phyloP scores from a whole-genome alignment of 2,113 vertebrate species.

The Ammospiza nelsoni region DNA sequence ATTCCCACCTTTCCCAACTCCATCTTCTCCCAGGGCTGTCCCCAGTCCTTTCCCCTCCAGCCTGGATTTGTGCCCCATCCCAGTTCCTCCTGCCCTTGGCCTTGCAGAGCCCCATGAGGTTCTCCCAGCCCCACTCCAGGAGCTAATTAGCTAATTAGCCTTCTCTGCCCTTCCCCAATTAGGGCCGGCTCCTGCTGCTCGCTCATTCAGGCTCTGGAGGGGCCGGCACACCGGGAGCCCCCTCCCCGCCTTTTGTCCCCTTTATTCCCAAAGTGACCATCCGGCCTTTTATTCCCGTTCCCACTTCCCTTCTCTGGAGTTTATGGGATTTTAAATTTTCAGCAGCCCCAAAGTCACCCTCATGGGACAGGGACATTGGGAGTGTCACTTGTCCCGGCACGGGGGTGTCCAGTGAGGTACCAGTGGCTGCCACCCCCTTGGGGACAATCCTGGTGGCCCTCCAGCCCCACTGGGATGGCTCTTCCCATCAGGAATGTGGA shows the following conservation, averaged over 20 bases:
- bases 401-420: too few relatives aligned
- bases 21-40: accelerated
- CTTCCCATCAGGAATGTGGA: accelerated
- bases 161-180: background rate
- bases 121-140: background rate
- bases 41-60: background rate
- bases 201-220: background rate
- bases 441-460: background rate
- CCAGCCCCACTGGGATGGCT: accelerated
- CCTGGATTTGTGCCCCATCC: background rate
- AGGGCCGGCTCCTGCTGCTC: background rate
- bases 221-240: background rate
- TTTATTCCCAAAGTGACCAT: constrained; percentile 20
- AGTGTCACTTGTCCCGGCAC: accelerated
- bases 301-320: background rate
- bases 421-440: accelerated
- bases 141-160: background rate
- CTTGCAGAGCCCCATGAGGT: background rate
- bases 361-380: accelerated
- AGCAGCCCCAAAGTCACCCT: background rate
- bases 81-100: background rate
- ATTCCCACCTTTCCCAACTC: background rate
- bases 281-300: background rate
- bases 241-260: background rate
- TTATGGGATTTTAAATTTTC: background rate